Evolutionary conservation across 2,797 vertebrate genomes (phyloP).

Genomic region (Brotula barbata): DNA sequence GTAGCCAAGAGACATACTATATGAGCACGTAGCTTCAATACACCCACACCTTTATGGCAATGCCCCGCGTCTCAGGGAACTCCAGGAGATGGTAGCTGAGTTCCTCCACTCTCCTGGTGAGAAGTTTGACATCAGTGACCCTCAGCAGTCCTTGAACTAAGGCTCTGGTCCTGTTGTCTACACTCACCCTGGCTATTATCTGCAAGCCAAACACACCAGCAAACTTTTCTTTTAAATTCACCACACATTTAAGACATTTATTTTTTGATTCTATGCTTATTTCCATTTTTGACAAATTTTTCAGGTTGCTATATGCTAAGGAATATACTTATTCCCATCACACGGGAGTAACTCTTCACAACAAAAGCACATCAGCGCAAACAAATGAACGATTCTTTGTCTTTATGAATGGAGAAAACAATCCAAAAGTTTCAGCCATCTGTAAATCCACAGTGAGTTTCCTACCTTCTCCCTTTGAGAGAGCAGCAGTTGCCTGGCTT

Average conservation of each 20-base stretch:
- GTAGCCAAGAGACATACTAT: neutral
- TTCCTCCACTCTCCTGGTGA: conserved; percentile 90
- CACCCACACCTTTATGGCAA: conserved; percentile 86
- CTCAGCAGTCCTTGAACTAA: conserved; percentile 89
- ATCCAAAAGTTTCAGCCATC: neutral
- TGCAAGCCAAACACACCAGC: conserved; percentile 49
- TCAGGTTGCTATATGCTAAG: too few species aligned
- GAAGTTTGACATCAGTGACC: conserved; percentile 84
- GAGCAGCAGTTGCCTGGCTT: conserved; percentile 78
- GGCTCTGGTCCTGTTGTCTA: conserved; percentile 92
- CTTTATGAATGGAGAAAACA: too few species aligned
- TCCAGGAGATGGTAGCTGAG: conserved; percentile 91
- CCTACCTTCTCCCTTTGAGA: conserved; percentile 90
- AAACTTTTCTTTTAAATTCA: too few species aligned
- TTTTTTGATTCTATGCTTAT: too few species aligned
- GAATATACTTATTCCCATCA: too few species aligned
- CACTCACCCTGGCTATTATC: conserved; percentile 94
- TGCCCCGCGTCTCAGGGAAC: conserved; percentile 92
- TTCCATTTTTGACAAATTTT: too few species aligned
- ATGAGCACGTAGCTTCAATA: neutral
- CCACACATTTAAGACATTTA: too few species aligned
- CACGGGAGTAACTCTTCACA: too few species aligned
- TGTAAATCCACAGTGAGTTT: neutral
- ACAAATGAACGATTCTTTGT: too few species aligned
- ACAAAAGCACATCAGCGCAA: too few species aligned